Base-by-base conservation (phyloP, 2,113 vertebrate genomes). In the Carassius auratus region DNA sequence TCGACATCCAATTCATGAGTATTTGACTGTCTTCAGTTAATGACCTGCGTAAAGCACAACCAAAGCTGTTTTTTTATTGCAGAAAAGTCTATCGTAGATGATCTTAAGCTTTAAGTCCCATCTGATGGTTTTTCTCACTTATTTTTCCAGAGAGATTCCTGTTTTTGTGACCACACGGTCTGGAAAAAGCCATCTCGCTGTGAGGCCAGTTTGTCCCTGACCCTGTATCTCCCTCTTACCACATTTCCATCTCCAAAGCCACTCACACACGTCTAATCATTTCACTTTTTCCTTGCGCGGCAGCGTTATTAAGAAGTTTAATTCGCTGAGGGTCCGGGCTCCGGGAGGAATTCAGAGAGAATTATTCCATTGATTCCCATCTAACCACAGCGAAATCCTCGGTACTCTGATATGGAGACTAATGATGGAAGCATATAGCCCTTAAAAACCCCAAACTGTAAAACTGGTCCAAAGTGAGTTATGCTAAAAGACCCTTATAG, bases 151-250 rank as follows among this genome's bases (percentile, higher is more conserved):
- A 66, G 36, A 76, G 84, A 76, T 85, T 87, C 86, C 62, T 19
- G 81, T 81, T 83, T 87, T 78, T 90, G 85, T 86, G 86, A 87
- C 89, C 89, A 68, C 87, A 81, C 75, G 26, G 85, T 80, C 87
- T 95, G 94, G 95, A 95, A 95, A 95, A 95, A 94, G 77, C 89
- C 94, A 93, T 95, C 93, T 94, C 93, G 89, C 93, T 93, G 93
- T 91, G 92, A 92, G 91, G 93, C 93, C 92, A 94, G 93, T 92
- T 91, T 94, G 93, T 94, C 94, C 91, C 94, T 95, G 94, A 95
- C 94, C 94, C 92, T 94, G 92, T 89, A 94, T 95, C 88, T 95
- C 93, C 92, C 92, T 92, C 91, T 94, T 90, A 94, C 94, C 94
- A 93, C 93, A 95, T 95, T 95, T 95, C 94, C 94, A 95, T 94